phyloP scores from a whole-genome alignment of 2,797 vertebrate species.

The Hippocampus kuda region DNA sequence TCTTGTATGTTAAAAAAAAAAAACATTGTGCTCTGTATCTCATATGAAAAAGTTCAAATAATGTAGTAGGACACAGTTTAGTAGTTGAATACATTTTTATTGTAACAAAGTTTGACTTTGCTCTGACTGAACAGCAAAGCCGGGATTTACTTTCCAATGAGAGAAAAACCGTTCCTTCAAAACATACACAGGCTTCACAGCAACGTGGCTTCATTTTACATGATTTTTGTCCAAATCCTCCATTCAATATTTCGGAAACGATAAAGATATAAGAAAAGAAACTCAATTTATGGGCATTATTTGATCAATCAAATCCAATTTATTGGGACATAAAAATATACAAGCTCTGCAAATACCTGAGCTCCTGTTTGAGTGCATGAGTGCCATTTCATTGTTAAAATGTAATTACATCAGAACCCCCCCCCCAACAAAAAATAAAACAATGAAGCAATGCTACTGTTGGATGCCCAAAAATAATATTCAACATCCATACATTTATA shows the following conservation, averaged over 20 bases:
- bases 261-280: slow-evolving; percentile 24
- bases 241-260: slow-evolving; percentile 15
- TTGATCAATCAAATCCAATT: slow-evolving; percentile 47
- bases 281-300: slow-evolving; percentile 24
- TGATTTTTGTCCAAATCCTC: slow-evolving; percentile 34
- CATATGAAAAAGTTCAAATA: not conserved
- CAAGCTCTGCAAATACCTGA: slow-evolving; percentile 62
- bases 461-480: too few relatives aligned
- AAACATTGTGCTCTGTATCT: too few relatives aligned
- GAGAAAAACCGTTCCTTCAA: slow-evolving; percentile 62
- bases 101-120: slow-evolving; percentile 22
- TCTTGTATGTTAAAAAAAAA: not conserved
- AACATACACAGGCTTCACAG: slow-evolving; percentile 64
- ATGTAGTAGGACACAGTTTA: not conserved
- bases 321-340: slow-evolving; percentile 51
- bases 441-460: too few relatives aligned
- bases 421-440: too few relatives aligned
- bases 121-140: slow-evolving; percentile 30
- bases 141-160: slow-evolving; percentile 55
- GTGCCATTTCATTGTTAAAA: slow-evolving; percentile 59
- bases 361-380: slow-evolving; percentile 44
- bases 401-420: slow-evolving; percentile 61
- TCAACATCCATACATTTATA: not conserved
- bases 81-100: slow-evolving; percentile 7
- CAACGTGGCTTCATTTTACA: slow-evolving; percentile 56